These are phyloP conservation scores for Spheniscus mendiculus DNA, from an alignment of 2,113 vertebrate species.

Conservation along the genomic window DNA sequence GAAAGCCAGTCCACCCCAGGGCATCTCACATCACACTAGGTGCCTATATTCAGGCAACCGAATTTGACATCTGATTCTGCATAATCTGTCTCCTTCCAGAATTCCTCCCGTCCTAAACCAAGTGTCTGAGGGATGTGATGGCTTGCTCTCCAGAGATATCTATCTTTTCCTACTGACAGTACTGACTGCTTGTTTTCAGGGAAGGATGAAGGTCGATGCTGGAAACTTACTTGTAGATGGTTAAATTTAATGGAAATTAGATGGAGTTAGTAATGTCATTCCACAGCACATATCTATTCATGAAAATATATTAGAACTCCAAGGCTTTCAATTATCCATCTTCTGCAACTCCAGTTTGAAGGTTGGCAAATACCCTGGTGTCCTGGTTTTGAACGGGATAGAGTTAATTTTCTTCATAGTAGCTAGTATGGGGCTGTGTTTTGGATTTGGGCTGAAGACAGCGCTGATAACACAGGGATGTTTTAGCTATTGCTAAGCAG, in stretches of 20 bases:
- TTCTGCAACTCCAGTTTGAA: background rate
- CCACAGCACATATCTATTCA: background rate
- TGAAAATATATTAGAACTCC: background rate
- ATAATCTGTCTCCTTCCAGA: background rate
- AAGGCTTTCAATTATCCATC: background rate
- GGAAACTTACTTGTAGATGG: background rate
- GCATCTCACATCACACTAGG: rapidly evolving
- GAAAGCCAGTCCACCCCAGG: background rate
- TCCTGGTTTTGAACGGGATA: too few relatives aligned
- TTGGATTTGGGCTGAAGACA: too few relatives aligned
- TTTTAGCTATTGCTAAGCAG: too few relatives aligned
- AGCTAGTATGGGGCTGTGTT: too few relatives aligned
- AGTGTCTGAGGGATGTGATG: background rate
- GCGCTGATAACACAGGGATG: too few relatives aligned
- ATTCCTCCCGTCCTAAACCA: background rate
- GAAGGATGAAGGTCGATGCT: background rate
- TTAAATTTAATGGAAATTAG: background rate
- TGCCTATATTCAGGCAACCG: background rate
- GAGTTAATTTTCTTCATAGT: too few relatives aligned
- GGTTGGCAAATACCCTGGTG: background rate
- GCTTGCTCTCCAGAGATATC: background rate
- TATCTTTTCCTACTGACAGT: background rate
- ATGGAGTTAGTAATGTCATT: background rate
- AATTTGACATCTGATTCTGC: background rate
- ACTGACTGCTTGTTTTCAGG: background rate